Percentiles rank a stretch among this genome's conserved stretches.
Evolutionary conservation across 2,888 invertebrate species (phyloP).

Genomic region (Drosophila paracracens): DNA sequence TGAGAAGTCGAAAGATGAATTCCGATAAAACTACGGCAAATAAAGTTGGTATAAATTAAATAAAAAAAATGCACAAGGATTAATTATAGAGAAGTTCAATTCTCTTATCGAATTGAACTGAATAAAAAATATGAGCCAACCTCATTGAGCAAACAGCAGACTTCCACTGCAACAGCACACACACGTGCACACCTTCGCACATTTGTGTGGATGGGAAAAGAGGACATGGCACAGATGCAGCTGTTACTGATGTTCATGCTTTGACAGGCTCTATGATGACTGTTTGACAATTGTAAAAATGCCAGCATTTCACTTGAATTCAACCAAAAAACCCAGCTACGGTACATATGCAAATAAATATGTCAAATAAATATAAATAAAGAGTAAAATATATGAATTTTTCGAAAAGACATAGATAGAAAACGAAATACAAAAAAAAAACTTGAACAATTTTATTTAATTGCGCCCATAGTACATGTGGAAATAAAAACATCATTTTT

Average conservation of each 20-base stretch:
- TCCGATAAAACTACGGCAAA: neutral
- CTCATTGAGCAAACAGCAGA: constrained; percentile 14
- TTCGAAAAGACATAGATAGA: neutral
- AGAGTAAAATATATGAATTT: neutral
- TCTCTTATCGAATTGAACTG: neutral
- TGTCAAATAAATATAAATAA: neutral
- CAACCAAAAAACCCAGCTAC: constrained; percentile 10
- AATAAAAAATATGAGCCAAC: neutral
- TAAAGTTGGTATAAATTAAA: neutral
- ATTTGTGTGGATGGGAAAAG: constrained; percentile 14
- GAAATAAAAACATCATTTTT: constrained; percentile 34
- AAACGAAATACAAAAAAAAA: neutral
- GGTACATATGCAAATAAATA: neutral
- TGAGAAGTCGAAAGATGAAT: neutral
- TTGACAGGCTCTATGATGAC: constrained; percentile 51
- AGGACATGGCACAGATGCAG: constrained; percentile 13
- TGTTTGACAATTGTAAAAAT: constrained; percentile 46
- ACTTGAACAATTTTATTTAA: constrained; percentile 1
- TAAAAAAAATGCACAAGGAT: neutral
- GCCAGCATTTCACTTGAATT: constrained; percentile 7
- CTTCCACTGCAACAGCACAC: constrained; percentile 6
- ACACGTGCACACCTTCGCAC: constrained; percentile 7
- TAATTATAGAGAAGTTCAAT: neutral
- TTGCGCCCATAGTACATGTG: constrained; percentile 7
- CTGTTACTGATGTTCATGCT: constrained; percentile 15